Evolutionary conservation across 1,140 invertebrate species (phyloP), one percentile per base, ranked within the genome.

Genomic region (Steinernema feltiae): DNA sequence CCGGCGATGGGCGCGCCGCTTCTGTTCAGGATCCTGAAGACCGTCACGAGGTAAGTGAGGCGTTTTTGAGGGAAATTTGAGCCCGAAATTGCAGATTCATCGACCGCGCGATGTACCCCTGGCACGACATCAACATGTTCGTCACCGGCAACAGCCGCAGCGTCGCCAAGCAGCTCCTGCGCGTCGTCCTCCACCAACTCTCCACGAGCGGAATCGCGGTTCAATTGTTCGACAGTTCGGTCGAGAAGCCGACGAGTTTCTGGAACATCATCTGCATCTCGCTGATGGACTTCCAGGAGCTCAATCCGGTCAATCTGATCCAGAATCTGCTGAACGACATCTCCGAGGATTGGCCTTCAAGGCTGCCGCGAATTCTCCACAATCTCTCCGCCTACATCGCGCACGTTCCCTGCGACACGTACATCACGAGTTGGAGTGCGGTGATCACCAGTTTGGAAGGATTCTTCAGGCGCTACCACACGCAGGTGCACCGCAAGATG

Each of bases 161-260:
- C 87, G 94, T 97, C 48, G 95, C 95, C 0, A 92, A 95, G 87
- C 97, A 99, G 87, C 97, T 99, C 88, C 88, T 99, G 48, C 90
- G 97, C 80, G 98, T 96, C 87, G 92, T 95, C 72, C 89, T 99
- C 32, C 95, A 99, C 88, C 95, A 98, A 76, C 75, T 86, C 3
- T 86, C 85, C 1, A 73, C 70, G 2, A 83, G 82, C 81, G 94
- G 94, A 75, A 92, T 99, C 72, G 98, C 98, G 87, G 89, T 94
- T 72, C 95, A 98, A 89, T 91, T 99, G 81, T 98, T 98, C 87
- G 91, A 95, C 88, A 93, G 93, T 21, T 91, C 72, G 32, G 81
- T 86, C 46, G 72, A 84, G 15, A 78, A 86, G 81, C 86, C 79
- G 32, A 78, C 78, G 48, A 35, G 78, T 74, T 96, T 98, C 86